Evolutionary conservation across 2,888 invertebrate genomes (phyloP), one percentile per base, ranked within the genome.

Genomic region (Megalurothrips usitatus): DNA sequence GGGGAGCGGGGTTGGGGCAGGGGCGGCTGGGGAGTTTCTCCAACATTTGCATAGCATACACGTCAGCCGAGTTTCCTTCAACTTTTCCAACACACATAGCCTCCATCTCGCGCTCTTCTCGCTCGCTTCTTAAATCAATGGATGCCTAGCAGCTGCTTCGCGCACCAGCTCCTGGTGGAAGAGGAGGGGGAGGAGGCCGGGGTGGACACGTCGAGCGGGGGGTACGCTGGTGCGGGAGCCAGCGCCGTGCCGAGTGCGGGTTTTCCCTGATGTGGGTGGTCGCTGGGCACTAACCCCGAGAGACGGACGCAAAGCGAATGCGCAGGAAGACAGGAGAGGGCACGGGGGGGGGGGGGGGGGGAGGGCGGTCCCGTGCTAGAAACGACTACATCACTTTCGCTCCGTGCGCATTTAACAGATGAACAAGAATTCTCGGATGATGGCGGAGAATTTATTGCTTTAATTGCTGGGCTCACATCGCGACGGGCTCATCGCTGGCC

Each of bases 31-130:
- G 23, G 23, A 26, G n/a, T 26, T 75, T 26, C 58, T 75, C 68
- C 23, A 75, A 75, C 68, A 75, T 75, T 75, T 26, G 68, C 68
- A 88, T 88, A 88, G 88, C 88, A 88, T 88, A 88, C 87, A 87
- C 88, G 88, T 88, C 88, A 88, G 88, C 88, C 88, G 88, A 86
- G 87, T 86, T 87, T 87, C 87, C 88, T 87, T 87, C 87, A 88
- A 88, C 87, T 88, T 88, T 88, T 87, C 68, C 68, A 75, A 75
- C 68, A 75, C 68, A 26, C 68, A 75, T 75, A 75, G n/a, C 68
- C 68, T 75, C 68, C 26, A 43, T 43, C 34, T 43, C 34, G 34
- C 34, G 34, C 58, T 75, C 68, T 23, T 26, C 26, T 75, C 68
- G 23, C 68, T 12, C 68, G 9, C 23, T 23, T 75, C 68, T 26